phyloP scores from a whole-genome alignment of 2,888 invertebrate genomes.

The Pterostichus niger region DNA sequence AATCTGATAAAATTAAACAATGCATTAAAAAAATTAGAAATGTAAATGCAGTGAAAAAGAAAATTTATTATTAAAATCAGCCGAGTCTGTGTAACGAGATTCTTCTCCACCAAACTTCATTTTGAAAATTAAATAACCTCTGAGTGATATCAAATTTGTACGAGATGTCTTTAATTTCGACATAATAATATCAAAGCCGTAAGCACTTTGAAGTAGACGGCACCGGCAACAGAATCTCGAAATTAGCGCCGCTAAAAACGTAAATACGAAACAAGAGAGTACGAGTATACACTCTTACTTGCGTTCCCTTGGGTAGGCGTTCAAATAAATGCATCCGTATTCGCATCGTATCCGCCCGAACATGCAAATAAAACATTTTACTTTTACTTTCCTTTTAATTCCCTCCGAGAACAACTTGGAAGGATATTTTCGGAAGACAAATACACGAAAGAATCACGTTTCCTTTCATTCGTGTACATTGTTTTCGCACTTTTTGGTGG shows the following conservation, averaged over 20 bases:
- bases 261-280: constrained; percentile 37
- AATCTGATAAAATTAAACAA: constrained; percentile 3
- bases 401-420: neutral
- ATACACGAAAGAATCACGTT: neutral
- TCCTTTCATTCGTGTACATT: neutral
- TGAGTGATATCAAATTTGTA: constrained; percentile 65
- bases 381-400: constrained; percentile 22
- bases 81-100: constrained; percentile 23
- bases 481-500: neutral
- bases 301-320: neutral
- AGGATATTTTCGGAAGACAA: neutral
- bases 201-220: constrained; percentile 60
- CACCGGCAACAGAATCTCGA: constrained; percentile 28
- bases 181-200: constrained; percentile 63
- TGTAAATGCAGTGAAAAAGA: constrained; percentile 25
- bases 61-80: constrained; percentile 48
- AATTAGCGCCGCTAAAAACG: constrained; percentile 48
- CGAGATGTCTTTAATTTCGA: constrained; percentile 63
- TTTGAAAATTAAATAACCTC: constrained; percentile 61
- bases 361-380: constrained; percentile 36
- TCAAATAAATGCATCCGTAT: constrained; percentile 32
- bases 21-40: constrained; percentile 32
- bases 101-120: constrained; percentile 56
- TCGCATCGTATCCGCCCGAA: neutral
- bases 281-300: neutral